Evolutionary conservation across 2,888 invertebrate species (phyloP), one percentile per base, ranked within the genome.

Genomic region (Petrolisthes cinctipes): DNA sequence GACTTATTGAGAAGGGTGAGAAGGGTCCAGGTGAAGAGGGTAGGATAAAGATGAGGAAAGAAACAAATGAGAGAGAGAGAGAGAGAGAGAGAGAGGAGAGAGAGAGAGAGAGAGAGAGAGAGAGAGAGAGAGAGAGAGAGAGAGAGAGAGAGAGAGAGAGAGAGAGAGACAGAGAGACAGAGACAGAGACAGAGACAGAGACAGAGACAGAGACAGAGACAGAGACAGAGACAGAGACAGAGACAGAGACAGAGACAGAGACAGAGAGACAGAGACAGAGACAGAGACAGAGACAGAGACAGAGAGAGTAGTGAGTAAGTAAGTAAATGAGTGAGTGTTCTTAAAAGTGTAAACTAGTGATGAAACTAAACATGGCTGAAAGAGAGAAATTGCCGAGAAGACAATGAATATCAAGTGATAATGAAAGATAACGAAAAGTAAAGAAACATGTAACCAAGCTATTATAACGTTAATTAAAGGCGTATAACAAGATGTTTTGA

Each of bases 11-110:
- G n/a, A 76, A 73, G 78, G 78, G 82, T 53, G 23, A 54, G 68
- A 71, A 75, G 81, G 53, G 14, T 23, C 17, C 20, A 61, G 56
- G 56, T 66, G 68, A 68, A 71, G 73, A 68, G 82, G 54, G 51
- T 57, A 9, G 37, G 20, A n/a, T 56, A 57, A 23, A n/a, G 51
- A 80, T 7, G 37, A 20, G 7, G 80, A 57, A n/a, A 20, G 14
- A n/a, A n/a, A 20, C 71, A 20, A 71, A n/a, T 5, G 6, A n/a
- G 78, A 78, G 4, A 78, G 14, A 7, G 23, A 23, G n/a, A 66
- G 37, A 66, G 82, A 82, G 68, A 66, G 82, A 68, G 6, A 66
- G 68, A 66, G 66, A 82, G 82, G 23, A 66, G 82, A 68, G 66
- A 66, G 20, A 37, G 20, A 6, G 17, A 37, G 11, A 37, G 6